Evolutionary conservation across 2,113 vertebrate genomes (phyloP).

Genomic region (Cephalopholis sonnerati): DNA sequence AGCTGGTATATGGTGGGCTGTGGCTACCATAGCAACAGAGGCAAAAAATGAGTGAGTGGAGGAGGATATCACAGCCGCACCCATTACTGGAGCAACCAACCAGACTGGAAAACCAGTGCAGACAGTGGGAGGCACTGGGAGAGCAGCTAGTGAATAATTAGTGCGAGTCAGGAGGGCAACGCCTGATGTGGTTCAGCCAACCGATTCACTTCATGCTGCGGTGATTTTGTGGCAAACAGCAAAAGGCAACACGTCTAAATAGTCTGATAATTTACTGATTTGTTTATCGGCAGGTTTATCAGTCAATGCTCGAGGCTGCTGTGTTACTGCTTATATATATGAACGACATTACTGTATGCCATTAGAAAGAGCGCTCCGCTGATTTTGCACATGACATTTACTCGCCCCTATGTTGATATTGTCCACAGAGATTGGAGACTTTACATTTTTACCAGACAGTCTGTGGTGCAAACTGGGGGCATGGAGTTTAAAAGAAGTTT

Average conservation of each 20-base stretch:
- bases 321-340: background rate
- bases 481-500: background rate
- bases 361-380: background rate
- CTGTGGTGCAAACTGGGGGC: background rate
- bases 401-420: no score
- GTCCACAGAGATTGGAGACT: no score
- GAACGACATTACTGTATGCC: background rate
- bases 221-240: background rate
- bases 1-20: constrained; percentile 49
- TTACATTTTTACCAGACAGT: background rate
- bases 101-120: constrained; percentile 44
- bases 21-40: constrained; percentile 76
- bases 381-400: background rate
- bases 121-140: constrained; percentile 6
- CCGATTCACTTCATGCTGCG: background rate
- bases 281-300: background rate
- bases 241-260: background rate
- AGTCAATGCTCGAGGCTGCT: background rate
- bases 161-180: constrained; percentile 14
- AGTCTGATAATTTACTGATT: background rate
- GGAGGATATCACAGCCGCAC: constrained; percentile 39
- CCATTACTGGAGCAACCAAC: constrained; percentile 38
- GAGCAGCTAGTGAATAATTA: constrained; percentile 48
- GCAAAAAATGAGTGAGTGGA: constrained; percentile 58
- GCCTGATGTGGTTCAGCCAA: constrained; percentile 32